These are phyloP conservation scores for Mus pahari DNA, from an alignment of 2,113 vertebrate species.

Conservation along the genomic window DNA sequence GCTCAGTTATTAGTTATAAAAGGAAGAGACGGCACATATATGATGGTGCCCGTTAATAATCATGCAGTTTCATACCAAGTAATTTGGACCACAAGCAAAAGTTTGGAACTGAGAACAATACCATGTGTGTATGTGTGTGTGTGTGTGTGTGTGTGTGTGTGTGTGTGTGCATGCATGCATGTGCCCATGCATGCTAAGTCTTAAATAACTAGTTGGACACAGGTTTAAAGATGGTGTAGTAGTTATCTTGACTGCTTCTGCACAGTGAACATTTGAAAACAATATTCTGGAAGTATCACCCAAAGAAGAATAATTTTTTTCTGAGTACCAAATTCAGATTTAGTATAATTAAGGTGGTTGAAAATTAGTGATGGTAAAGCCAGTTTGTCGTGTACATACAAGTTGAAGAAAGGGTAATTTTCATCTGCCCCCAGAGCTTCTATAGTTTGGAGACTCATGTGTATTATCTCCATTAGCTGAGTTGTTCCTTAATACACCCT, in stretches of 20 bases:
- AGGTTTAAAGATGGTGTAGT: not conserved
- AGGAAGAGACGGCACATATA: not conserved
- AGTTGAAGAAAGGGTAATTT: not conserved
- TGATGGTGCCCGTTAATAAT: not conserved
- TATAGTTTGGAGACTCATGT: not conserved
- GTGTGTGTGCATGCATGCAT: too few species aligned
- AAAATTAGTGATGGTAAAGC: not conserved
- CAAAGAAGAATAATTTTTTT: not conserved
- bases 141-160: too few species aligned
- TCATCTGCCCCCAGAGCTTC: not conserved
- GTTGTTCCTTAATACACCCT: not conserved
- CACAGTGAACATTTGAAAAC: not conserved
- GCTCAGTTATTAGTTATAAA: slow-evolving; percentile 30
- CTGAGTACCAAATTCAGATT: not conserved
- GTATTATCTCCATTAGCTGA: not conserved
- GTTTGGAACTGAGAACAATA: slow-evolving; percentile 27
- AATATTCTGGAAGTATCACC: not conserved
- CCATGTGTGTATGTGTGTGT: too few species aligned
- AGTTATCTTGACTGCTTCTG: not conserved
- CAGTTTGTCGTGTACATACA: not conserved
- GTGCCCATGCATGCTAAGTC: too few species aligned
- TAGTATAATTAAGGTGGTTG: not conserved
- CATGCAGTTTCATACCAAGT: not conserved
- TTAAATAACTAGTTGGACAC: not conserved
- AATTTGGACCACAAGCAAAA: not conserved